phyloP scores from a whole-genome alignment of 1,140 invertebrate genomes.

The Drosophila tani region DNA sequence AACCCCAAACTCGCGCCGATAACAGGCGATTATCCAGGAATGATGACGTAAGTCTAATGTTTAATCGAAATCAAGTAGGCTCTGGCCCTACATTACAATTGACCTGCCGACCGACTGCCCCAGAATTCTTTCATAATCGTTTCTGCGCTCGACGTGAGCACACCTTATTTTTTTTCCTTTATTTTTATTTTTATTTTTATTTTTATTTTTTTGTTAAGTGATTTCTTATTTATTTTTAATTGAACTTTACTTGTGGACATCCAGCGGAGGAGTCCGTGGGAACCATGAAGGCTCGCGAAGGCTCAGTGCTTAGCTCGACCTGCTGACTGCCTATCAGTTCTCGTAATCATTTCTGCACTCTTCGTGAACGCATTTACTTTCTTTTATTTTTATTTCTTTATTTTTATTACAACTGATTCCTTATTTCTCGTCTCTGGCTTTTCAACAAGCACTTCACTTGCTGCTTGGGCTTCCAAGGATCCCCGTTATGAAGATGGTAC shows the following conservation, averaged over 20 bases:
- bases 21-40: constrained; percentile 8
- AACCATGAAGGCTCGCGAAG: no score
- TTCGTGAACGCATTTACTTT: background rate
- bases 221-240: background rate
- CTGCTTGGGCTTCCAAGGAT: no score
- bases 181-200: background rate
- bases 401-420: no score
- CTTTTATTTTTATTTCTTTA: no score
- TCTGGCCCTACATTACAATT: background rate
- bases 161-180: background rate
- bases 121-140: background rate
- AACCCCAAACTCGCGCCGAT: constrained; percentile 14
- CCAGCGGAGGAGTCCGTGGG: no score
- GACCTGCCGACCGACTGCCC: background rate
- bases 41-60: background rate
- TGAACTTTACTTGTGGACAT: no score
- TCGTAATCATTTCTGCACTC: background rate
- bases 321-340: no score
- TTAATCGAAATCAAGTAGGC: background rate
- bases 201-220: background rate
- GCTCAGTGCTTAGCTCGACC: no score
- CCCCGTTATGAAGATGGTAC: no score
- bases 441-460: no score
- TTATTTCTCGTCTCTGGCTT: no score
- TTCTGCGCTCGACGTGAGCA: background rate